A percentile compares a stretch with the other conserved stretches of the same genome.
phyloP scores from a whole-genome alignment of 1,140 invertebrate genomes.

The Bombus breviceps region DNA sequence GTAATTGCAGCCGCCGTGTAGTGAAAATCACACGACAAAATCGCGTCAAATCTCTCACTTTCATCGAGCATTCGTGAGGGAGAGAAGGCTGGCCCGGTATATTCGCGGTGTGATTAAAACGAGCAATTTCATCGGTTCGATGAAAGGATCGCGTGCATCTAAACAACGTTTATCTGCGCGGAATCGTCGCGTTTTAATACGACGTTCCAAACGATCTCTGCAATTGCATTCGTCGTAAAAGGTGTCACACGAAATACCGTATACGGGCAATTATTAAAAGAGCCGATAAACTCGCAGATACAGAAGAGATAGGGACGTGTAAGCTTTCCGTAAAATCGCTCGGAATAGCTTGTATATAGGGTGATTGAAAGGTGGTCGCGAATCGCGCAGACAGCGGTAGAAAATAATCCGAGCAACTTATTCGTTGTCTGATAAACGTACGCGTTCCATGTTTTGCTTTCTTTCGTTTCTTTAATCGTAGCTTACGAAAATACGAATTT shows the following conservation, averaged over 20 bases:
- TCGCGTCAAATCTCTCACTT: background rate
- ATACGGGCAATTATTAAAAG: conserved; percentile 11
- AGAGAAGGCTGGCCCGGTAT: background rate
- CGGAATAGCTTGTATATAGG: background rate
- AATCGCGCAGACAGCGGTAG: background rate
- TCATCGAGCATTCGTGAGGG: background rate
- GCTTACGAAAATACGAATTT: background rate
- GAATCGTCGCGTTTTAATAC: conserved; percentile 7
- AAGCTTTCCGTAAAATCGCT: background rate
- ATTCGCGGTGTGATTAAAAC: conserved; percentile 43
- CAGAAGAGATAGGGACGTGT: background rate
- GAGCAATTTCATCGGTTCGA: conserved; percentile 25
- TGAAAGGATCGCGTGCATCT: conserved; percentile 43
- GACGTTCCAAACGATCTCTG: background rate
- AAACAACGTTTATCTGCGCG: conserved; percentile 35
- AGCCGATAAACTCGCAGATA: background rate
- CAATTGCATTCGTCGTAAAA: conserved; percentile 1
- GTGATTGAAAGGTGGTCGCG: background rate
- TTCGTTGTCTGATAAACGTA: background rate
- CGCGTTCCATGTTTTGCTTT: too few species aligned
- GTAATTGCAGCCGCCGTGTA: background rate
- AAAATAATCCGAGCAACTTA: background rate
- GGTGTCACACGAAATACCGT: background rate
- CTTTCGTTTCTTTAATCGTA: background rate
- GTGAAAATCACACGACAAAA: background rate